These are phyloP conservation scores for Arremon aurantiirostris DNA, from an alignment of 2,797 vertebrate species.

Conservation along the genomic window DNA sequence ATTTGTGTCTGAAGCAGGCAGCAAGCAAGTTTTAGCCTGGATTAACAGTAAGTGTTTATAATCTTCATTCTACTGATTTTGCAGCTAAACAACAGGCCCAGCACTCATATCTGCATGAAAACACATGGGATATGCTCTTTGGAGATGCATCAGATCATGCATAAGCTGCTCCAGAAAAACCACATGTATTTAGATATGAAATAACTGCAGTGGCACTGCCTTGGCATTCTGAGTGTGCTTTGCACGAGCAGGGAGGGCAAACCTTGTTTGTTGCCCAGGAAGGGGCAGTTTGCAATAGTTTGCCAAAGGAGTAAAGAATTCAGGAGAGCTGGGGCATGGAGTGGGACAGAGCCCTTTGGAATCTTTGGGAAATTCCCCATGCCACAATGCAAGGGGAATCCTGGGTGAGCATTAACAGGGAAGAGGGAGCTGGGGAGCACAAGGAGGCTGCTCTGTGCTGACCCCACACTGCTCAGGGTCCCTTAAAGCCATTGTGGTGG, in stretches of 20 bases:
- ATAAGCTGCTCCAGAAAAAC: background rate
- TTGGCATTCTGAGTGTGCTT: background rate
- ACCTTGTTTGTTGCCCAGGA: background rate
- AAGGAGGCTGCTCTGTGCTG: background rate
- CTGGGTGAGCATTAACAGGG: background rate
- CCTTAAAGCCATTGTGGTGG: background rate
- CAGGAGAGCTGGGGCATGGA: background rate
- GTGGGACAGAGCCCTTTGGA: background rate
- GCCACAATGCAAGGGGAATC: background rate
- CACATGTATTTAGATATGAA: background rate
- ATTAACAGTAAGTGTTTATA: constrained; percentile 43
- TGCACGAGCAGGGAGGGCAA: background rate
- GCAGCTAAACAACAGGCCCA: background rate
- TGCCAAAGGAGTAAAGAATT: background rate
- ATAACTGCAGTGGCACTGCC: background rate
- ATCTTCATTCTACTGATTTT: constrained; percentile 13
- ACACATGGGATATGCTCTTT: background rate
- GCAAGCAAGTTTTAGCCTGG: constrained; percentile 35
- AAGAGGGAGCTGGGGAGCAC: background rate
- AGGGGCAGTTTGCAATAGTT: background rate
- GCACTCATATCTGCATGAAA: background rate
- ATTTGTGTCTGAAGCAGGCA: constrained; percentile 46
- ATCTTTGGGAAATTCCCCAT: background rate
- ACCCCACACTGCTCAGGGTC: background rate
- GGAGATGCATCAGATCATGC: background rate